Percentiles rank a stretch among this genome's conserved stretches.
phyloP scores from a whole-genome alignment of 2,113 vertebrate genomes.

The Serinus canaria region DNA sequence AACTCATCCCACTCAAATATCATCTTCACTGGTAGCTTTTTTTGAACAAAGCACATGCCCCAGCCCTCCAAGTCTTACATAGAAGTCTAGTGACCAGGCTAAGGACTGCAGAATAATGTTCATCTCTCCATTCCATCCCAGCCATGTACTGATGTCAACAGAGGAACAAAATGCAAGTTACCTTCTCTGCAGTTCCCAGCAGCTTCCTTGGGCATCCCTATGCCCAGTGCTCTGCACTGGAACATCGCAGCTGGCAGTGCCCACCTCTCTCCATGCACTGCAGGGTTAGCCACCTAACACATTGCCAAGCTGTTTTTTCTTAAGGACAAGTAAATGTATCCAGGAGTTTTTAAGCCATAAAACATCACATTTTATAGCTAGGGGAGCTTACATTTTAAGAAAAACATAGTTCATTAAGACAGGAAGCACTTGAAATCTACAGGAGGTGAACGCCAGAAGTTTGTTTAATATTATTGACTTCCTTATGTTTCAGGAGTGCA shows the following conservation, averaged over 20 bases:
- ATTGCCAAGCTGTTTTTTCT: not conserved
- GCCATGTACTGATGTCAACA: not conserved
- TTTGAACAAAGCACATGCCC: not conserved
- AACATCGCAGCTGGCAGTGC: not conserved
- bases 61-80: not conserved
- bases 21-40: not conserved
- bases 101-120: not conserved
- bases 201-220: not conserved
- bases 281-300: not conserved
- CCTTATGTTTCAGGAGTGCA: not conserved
- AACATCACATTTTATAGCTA: not conserved
- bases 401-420: not conserved
- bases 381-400: not conserved
- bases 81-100: not conserved
- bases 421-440: not conserved
- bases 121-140: not conserved
- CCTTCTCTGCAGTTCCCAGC: accelerated
- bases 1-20: not conserved
- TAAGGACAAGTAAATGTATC: not conserved
- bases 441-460: not conserved
- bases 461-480: not conserved
- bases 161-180: not conserved
- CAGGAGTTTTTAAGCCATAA: not conserved
- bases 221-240: accelerated
- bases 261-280: no score